These are phyloP conservation scores for Rhynchonycteris naso DNA, from an alignment of 2,797 vertebrate genomes.

Conservation along the genomic window DNA sequence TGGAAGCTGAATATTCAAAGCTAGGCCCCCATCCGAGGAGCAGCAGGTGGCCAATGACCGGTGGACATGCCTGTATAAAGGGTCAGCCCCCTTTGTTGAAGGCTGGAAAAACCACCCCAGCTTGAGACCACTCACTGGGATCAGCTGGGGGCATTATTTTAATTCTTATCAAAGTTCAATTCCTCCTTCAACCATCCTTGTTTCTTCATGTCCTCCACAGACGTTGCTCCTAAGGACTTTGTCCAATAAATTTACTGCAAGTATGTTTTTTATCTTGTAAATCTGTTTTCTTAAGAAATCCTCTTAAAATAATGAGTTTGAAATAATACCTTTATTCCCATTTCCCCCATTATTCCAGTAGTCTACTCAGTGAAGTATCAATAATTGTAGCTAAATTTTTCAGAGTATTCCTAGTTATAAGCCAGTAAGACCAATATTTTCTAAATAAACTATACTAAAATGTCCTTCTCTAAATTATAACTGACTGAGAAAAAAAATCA, in stretches of 20 bases:
- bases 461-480: constrained; percentile 67
- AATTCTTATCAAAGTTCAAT: not conserved
- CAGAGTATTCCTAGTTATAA: constrained; percentile 35
- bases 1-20: not conserved
- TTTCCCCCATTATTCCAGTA: not conserved
- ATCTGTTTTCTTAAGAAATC: not conserved
- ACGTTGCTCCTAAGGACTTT: not conserved
- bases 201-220: not conserved
- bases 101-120: rapidly evolving
- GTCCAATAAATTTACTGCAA: not conserved
- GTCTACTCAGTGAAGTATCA: constrained; percentile 19
- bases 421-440: constrained; percentile 20
- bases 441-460: constrained; percentile 64
- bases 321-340: not conserved
- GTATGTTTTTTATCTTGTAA: not conserved
- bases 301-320: not conserved
- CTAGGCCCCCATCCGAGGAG: rapidly evolving
- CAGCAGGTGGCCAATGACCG: not conserved
- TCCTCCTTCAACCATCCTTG: not conserved
- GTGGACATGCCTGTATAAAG: not conserved
- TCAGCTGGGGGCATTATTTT: rapidly evolving
- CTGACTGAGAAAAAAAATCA: constrained; percentile 70
- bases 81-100: not conserved
- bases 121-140: no score
- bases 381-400: constrained; percentile 31